Evolutionary conservation across 2,888 invertebrate species (phyloP), one percentile per base, ranked within the genome.

Genomic region (Nephrocerus scutellatus): DNA sequence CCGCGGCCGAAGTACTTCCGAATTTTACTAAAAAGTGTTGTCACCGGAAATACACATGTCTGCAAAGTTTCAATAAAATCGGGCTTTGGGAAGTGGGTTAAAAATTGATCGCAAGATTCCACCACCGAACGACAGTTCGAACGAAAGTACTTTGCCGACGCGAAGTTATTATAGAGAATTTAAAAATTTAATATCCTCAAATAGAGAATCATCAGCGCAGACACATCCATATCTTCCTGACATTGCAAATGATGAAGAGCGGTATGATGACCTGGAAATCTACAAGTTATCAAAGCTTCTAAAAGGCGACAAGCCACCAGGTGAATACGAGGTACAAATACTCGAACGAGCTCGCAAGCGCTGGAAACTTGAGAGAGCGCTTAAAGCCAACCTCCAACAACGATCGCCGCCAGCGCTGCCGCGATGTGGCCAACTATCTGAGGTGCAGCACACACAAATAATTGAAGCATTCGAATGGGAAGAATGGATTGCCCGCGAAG

Each of bases 401-500:
- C n/a, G n/a, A n/a, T n/a, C n/a, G n/a, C n/a, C n/a, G n/a, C n/a
- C n/a, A n/a, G n/a, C n/a, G n/a, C n/a, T n/a, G n/a, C n/a, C n/a
- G n/a, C n/a, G n/a, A n/a, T n/a, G n/a, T n/a, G 62, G 70, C 16
- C 66, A 70, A 18, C 63, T 65, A 54, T 75, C 78, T 52, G 76
- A 77, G 56, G 77, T 79, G 53, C 70, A 72, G 33, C 70, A 80
- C 4, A 71, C 75, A 10, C 70, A 70, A n/a, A 76, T 87, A 53
- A 74, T 89, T 46, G 77, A 76, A 32, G 82, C 84, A n/a, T 75
- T 90, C 47, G 89, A 89, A 63, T 75, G 80, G 43, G 82, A 86
- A 50, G 82, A 88, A 56, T 90, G 88, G 88, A 74, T 82, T 8
- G 81, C 84, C 36, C 74, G 89, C 43, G 88, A 90, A 59, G 76